These are phyloP conservation scores for Notolabrus celidotus DNA, from an alignment of 2,797 vertebrate genomes.

Conservation along the genomic window DNA sequence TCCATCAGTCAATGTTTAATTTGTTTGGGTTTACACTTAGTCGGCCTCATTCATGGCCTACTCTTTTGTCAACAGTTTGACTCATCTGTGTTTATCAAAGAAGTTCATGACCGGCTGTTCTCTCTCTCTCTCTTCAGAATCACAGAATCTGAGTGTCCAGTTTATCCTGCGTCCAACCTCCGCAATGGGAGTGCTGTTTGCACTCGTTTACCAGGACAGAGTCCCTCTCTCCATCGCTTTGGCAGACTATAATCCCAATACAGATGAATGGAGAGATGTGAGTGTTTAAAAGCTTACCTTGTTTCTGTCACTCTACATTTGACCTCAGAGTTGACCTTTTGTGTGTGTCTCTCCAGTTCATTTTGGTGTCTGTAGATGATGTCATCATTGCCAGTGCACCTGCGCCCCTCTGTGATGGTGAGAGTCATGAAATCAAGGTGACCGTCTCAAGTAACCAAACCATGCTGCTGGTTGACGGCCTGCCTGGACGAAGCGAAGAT, in stretches of 20 bases:
- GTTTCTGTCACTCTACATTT: not conserved
- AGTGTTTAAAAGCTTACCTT: constrained; percentile 33
- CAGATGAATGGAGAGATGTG: constrained; percentile 91
- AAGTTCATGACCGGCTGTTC: constrained; percentile 43
- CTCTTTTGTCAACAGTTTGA: constrained; percentile 19
- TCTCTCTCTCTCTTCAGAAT: constrained; percentile 50
- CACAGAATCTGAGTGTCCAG: constrained; percentile 87
- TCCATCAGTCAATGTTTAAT: constrained; percentile 7
- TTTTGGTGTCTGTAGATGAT: constrained; percentile 88
- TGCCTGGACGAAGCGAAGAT: constrained; percentile 81
- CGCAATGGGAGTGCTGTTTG: constrained; percentile 91
- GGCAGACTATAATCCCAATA: constrained; percentile 90
- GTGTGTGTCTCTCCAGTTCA: constrained; percentile 83
- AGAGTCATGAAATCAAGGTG: constrained; percentile 88
- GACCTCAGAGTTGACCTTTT: constrained; percentile 29
- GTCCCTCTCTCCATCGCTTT: constrained; percentile 92
- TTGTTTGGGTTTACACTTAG: constrained; percentile 36
- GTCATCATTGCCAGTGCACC: constrained; percentile 87
- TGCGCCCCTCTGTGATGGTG: constrained; percentile 87
- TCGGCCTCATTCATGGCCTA: not conserved
- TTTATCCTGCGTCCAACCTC: constrained; percentile 89
- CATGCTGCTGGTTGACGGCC: constrained; percentile 87
- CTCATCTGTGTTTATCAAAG: constrained; percentile 22
- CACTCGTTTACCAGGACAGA: constrained; percentile 87
- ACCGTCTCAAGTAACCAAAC: constrained; percentile 83